These are phyloP conservation scores for Microchirus variegatus DNA, from an alignment of 2,797 vertebrate genomes.

Conservation along the genomic window DNA sequence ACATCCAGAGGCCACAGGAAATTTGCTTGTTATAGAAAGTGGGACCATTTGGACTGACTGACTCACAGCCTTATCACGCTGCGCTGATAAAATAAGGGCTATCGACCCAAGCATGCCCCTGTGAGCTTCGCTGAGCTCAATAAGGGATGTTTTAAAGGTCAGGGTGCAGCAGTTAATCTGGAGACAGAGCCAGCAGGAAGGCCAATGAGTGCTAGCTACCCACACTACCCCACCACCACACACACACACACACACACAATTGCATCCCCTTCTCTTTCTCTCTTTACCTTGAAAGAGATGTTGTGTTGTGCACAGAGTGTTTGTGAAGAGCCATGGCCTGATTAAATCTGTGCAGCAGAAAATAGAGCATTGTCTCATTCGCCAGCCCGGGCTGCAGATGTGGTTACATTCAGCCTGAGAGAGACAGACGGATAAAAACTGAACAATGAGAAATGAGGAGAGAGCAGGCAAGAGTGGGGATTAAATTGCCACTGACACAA, in stretches of 20 bases:
- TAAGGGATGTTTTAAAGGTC: slow-evolving; percentile 69
- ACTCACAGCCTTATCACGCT: slow-evolving; percentile 16
- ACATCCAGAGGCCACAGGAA: slow-evolving; percentile 16
- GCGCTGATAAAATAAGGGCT: slow-evolving; percentile 51
- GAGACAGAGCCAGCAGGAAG: slow-evolving; percentile 50
- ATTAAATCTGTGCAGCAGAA: slow-evolving; percentile 58
- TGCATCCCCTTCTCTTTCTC: not conserved
- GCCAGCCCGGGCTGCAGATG: slow-evolving; percentile 13
- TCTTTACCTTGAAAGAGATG: slow-evolving; percentile 42
- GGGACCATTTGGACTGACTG: slow-evolving; percentile 34
- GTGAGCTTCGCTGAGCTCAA: slow-evolving; percentile 53
- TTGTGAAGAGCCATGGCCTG: slow-evolving; percentile 44
- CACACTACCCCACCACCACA: slow-evolving; percentile 4
- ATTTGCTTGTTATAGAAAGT: slow-evolving; percentile 36
- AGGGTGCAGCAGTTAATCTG: slow-evolving; percentile 70
- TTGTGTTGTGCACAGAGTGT: slow-evolving; percentile 25
- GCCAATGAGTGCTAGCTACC: slow-evolving; percentile 24
- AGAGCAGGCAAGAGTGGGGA: slow-evolving; percentile 42
- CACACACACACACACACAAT: not conserved
- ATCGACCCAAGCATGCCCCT: slow-evolving; percentile 38
- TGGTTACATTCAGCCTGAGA: slow-evolving; percentile 31
- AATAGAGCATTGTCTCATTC: slow-evolving; percentile 47
- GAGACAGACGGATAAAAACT: slow-evolving; percentile 15
- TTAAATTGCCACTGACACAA: slow-evolving; percentile 49
- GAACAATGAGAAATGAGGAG: slow-evolving; percentile 29